These are phyloP conservation scores for Drosophila yooni DNA, from an alignment of 2,888 invertebrate species.

Conservation along the genomic window DNA sequence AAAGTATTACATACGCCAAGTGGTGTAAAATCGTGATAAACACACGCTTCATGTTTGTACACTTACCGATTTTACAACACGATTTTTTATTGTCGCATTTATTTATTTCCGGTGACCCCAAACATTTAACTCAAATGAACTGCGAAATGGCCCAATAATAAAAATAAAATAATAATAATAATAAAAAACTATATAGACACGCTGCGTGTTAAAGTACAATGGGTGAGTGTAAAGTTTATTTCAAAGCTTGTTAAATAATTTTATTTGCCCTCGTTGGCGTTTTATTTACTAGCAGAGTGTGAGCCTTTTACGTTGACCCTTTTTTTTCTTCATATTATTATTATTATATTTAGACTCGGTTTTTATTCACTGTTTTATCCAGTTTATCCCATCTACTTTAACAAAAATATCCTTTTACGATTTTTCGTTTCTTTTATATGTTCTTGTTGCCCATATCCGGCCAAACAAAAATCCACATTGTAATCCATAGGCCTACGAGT, in stretches of 20 bases:
- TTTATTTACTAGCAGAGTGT: slow-evolving; percentile 29
- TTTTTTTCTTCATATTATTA: slow-evolving; percentile 26
- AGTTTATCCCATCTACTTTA: slow-evolving; percentile 15
- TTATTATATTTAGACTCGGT: slow-evolving; percentile 55
- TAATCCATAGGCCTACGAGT: slow-evolving; percentile 81
- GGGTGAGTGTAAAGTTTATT: slow-evolving; percentile 73
- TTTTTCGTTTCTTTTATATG: slow-evolving; percentile 50
- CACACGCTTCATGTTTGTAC: slow-evolving; percentile 20
- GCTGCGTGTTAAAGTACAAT: slow-evolving; percentile 83
- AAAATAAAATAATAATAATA: slow-evolving; percentile 35
- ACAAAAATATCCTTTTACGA: slow-evolving; percentile 65
- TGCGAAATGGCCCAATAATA: slow-evolving; percentile 59
- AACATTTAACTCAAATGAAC: slow-evolving; percentile 77
- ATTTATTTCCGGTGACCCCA: slow-evolving; percentile 59
- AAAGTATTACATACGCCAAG: slow-evolving; percentile 38
- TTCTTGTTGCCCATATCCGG: slow-evolving; percentile 37
- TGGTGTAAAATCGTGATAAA: slow-evolving; percentile 35
- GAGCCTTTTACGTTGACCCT: slow-evolving; percentile 16
- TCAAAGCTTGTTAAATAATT: slow-evolving; percentile 42
- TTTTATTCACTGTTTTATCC: slow-evolving; percentile 30
- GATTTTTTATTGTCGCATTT: slow-evolving; percentile 51
- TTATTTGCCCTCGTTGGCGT: slow-evolving; percentile 43
- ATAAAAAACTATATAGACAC: slow-evolving; percentile 65
- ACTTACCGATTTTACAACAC: slow-evolving; percentile 35
- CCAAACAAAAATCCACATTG: slow-evolving; percentile 20